phyloP scores from a whole-genome alignment of 2,888 invertebrate species.

The Erebia aethiops region DNA sequence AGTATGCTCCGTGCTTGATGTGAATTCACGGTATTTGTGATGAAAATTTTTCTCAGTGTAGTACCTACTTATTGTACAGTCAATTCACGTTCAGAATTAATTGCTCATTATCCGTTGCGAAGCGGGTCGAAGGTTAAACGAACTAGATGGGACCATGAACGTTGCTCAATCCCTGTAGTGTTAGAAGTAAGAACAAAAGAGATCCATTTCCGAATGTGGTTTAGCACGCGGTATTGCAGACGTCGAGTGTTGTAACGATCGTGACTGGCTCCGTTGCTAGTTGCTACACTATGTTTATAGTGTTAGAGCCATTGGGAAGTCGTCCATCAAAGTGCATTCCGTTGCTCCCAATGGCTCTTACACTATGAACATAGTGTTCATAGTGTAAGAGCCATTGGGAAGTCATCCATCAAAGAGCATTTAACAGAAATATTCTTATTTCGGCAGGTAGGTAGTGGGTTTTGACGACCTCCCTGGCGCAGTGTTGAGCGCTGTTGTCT shows the following conservation, averaged over 20 bases:
- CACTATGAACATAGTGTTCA: constrained; percentile 22
- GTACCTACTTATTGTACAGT: too few relatives aligned
- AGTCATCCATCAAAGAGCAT: neutral
- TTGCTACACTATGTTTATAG: constrained; percentile 30
- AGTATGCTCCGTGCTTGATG: too few relatives aligned
- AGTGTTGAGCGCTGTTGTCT: too few relatives aligned
- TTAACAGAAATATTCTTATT: too few relatives aligned
- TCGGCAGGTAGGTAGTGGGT: too few relatives aligned
- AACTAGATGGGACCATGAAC: constrained; percentile 17
- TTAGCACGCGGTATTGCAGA: constrained; percentile 51
- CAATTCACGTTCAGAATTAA: too few relatives aligned
- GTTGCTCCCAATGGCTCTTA: too few relatives aligned
- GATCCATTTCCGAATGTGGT: constrained; percentile 54
- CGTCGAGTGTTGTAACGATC: constrained; percentile 55
- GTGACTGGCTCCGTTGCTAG: constrained; percentile 51
- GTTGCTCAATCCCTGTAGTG: constrained; percentile 31
- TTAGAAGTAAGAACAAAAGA: constrained; percentile 54
- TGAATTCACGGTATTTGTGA: too few relatives aligned
- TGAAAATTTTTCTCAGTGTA: too few relatives aligned
- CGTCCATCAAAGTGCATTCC: neutral
- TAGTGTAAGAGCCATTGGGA: neutral
- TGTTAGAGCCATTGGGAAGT: neutral
- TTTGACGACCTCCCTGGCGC: too few relatives aligned
- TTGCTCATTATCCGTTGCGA: neutral
- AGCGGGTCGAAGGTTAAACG: constrained; percentile 17